These are phyloP conservation scores for Amitus sp. DNA, from an alignment of 2,888 invertebrate genomes.

Conservation along the genomic window DNA sequence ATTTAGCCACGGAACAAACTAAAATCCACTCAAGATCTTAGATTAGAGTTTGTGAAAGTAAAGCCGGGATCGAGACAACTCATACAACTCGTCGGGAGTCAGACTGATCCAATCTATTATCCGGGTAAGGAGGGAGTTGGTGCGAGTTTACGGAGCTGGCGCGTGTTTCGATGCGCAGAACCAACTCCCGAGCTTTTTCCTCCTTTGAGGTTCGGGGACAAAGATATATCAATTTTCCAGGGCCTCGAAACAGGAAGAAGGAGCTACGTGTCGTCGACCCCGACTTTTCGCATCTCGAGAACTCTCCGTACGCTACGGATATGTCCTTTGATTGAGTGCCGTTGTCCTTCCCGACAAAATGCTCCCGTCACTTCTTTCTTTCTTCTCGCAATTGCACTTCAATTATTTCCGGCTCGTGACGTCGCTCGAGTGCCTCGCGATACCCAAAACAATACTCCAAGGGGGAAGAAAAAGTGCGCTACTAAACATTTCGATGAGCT, in stretches of 20 bases:
- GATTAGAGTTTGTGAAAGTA: constrained; percentile 61
- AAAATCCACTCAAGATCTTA: constrained; percentile 64
- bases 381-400: constrained; percentile 34
- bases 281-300: constrained; percentile 30
- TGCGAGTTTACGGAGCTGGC: constrained; percentile 33
- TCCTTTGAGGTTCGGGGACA: constrained; percentile 15
- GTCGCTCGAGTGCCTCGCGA: constrained; percentile 23
- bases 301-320: constrained; percentile 37
- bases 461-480: constrained; percentile 25
- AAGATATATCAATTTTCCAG: constrained; percentile 37
- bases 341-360: constrained; percentile 32
- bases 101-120: constrained; percentile 64
- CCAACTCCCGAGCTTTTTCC: not conserved
- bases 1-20: constrained; percentile 50
- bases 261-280: constrained; percentile 31
- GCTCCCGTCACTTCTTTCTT: constrained; percentile 34
- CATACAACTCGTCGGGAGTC: constrained; percentile 59
- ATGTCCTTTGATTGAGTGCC: constrained; percentile 40
- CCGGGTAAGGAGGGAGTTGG: constrained; percentile 35
- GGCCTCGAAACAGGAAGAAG: constrained; percentile 30
- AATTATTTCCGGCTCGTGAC: constrained; percentile 41
- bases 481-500: constrained; percentile 15
- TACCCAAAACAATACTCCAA: constrained; percentile 32
- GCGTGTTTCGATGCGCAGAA: constrained; percentile 32
- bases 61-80: constrained; percentile 59